phyloP scores from a whole-genome alignment of 1,140 invertebrate species.

The Chelonus insularis region DNA sequence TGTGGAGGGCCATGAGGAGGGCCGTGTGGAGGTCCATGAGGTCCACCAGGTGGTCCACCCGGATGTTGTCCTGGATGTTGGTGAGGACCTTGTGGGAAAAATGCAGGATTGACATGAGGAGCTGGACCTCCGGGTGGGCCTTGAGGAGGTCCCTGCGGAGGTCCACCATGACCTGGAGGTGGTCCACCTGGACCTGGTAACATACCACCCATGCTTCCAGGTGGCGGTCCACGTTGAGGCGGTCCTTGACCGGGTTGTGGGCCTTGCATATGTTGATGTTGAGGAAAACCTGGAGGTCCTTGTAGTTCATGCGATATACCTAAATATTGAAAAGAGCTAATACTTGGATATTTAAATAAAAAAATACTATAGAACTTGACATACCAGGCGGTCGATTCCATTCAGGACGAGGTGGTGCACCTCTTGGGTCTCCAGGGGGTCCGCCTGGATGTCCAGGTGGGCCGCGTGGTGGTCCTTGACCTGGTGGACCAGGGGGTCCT shows the following conservation, averaged over 20 bases:
- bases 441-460: constrained; percentile 62
- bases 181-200: constrained; percentile 64
- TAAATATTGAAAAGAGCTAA: constrained; percentile 37
- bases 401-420: constrained; percentile 68
- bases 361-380: too few relatives aligned
- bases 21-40: constrained; percentile 65
- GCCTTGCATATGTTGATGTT: constrained; percentile 73
- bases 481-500: constrained; percentile 66
- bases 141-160: constrained; percentile 64
- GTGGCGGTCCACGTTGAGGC: constrained; percentile 71
- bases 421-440: constrained; percentile 63
- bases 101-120: constrained; percentile 94
- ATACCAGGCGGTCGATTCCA: constrained; percentile 74
- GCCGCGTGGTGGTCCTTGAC: constrained; percentile 67
- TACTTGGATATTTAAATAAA: too few relatives aligned
- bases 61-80: constrained; percentile 66
- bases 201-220: constrained; percentile 61
- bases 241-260: constrained; percentile 62
- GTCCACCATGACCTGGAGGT: constrained; percentile 66
- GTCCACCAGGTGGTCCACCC: constrained; percentile 61
- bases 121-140: constrained; percentile 73
- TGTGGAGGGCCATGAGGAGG: constrained; percentile 65
- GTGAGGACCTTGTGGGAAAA: constrained; percentile 80
- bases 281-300: constrained; percentile 63
- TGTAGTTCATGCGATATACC: constrained; percentile 59